Base-by-base conservation (phyloP, 2,113 vertebrate species). In the Todiramphus saurophagus region DNA sequence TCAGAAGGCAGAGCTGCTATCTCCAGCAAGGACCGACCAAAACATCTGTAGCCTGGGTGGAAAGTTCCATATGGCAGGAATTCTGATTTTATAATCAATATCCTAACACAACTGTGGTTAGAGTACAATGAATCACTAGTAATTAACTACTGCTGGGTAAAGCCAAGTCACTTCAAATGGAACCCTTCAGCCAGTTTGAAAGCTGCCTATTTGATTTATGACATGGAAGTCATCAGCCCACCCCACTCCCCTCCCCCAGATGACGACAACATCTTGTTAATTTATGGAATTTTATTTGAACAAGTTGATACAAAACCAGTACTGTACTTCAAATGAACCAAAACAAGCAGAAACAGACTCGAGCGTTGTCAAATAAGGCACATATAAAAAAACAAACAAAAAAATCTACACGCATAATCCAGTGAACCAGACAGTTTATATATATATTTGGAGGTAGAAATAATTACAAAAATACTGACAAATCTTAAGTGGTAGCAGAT, bases 401-500 rank as follows among this genome's bases (percentile, higher is more conserved):
- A 18, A 98, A 96, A 97, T 97, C 97, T 97, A 98, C 96, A 97
- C 64, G 17, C 4, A 10, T 93, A 97, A 97, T 98, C 98, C 98
- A 98, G 97, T 98, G 98, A 98, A 98, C 98, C 96, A 96, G 97
- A 98, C 97, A 96, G 97, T 69, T 95, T 79, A 95, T 97, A 97
- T 97, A 97, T 96, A 96, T 97, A 98, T 97, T 96, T 98, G 95
- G 98, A 98, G 97, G 98, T 98, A 98, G 97, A 98, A 98, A 98
- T 98, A 98, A 98, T 98, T 98, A 98, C 98, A 98, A 98, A 98
- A 98, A 98, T 98, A 98, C 98, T 98, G 97, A 98, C 98, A 97
- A 97, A 97, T 97, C 97, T 98, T 97, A 97, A 97, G 91, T 95
- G 96, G 97, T 97, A 97, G 93, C 95, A 91, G 97, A 98, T 97